Base-by-base conservation (phyloP, 1,140 invertebrate species). In the Charaxes varanes region DNA sequence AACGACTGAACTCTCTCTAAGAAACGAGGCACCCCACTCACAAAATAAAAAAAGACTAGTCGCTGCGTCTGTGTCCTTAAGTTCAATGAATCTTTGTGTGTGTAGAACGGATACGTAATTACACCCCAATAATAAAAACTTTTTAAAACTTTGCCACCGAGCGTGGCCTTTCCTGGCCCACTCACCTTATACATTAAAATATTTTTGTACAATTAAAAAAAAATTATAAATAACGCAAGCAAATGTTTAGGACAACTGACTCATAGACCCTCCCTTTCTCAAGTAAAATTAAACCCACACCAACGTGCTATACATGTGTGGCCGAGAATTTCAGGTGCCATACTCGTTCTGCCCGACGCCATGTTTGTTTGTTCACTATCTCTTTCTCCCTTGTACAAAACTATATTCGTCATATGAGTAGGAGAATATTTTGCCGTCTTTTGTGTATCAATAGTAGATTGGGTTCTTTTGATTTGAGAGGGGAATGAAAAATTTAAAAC, bases 401-500 rank as follows among this genome's bases (percentile, higher is more conserved):
- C 33, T 18, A 8, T 35, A 19, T 37, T 22, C 34, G 54, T 23
- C 16, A 14, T 13, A 32, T 56, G 67, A 70, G 48, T 62, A 34
- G 41, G 46, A 53, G 35, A 49, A 48, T 44, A 11, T 51, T 38
- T 14, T 30, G 33, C 42, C 62, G 53, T 76, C 72, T 63, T 54
- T 73, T 53, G 30, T 33, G 34, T 43, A 51, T 47, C 53, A 50
- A 65, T 62, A 55, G 51, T 53, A 56, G 53, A 59, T 58, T 59
- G 55, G 51, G 43, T 65, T 69, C 64, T 65, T 65, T 62, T 50
- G 55, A 68, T 74, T 77, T 58, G 60, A 66, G 69, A 74, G 70
- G 72, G 73, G 71, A 67, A 68, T 71, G 59, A 72, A 77, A 74
- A 66, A 61, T 73, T 73, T 43, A 62, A 69, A 71, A 60, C 41